Conservation (phyloP, 2,888 invertebrate genomes). For the Erpobdella octoculata region DNA sequence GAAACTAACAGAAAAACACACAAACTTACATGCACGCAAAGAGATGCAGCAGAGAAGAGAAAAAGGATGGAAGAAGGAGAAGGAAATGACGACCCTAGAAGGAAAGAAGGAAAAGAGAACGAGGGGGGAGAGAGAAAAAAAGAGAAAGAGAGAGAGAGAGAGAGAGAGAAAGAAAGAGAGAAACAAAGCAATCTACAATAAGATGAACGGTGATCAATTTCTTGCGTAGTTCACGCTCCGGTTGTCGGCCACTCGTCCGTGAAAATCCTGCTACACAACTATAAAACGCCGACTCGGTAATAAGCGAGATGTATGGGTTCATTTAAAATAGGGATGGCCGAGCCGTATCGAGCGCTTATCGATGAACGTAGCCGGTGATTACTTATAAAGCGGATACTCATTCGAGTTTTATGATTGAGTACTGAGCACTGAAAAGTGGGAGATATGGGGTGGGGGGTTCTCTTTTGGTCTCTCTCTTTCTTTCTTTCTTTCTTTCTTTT, state of each 20-base stretch:
- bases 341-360: too few species aligned
- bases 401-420: too few species aligned
- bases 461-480: too few species aligned
- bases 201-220: conserved; percentile 12
- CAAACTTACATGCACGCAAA: too few species aligned
- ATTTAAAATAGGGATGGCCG: too few species aligned
- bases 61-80: background rate
- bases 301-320: background rate
- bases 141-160: background rate
- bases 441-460: too few species aligned
- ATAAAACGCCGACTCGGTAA: conserved; percentile 8
- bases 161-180: background rate
- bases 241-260: background rate
- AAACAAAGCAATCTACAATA: conserved; percentile 4
- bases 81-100: background rate
- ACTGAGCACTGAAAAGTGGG: too few species aligned
- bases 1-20: too few species aligned
- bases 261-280: background rate
- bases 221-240: conserved; percentile 8
- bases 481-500: too few species aligned
- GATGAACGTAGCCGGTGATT: too few species aligned
- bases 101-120: background rate
- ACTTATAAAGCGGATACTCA: too few species aligned
- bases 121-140: background rate
- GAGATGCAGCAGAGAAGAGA: too few species aligned